Conservation (phyloP, 2,888 invertebrate species). For the Lasioglossum oenotherae region DNA sequence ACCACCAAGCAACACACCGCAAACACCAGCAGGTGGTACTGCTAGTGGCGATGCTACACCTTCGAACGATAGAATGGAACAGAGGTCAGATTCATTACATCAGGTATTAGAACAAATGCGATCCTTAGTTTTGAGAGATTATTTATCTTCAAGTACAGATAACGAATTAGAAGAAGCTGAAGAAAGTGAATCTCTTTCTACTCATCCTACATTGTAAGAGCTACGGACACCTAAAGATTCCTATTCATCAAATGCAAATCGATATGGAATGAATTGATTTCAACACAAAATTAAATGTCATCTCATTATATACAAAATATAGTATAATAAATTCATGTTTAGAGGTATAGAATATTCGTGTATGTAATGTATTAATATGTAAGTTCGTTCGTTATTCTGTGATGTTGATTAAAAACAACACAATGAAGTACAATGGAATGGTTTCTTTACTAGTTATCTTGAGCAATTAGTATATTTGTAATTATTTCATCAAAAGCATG, state of each 20-base stretch:
- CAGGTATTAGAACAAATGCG: conserved; percentile 83
- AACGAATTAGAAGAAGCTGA: conserved; percentile 77
- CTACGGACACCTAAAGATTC: conserved; percentile 63
- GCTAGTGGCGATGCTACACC: conserved; percentile 81
- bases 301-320: conserved; percentile 25
- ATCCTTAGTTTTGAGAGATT: conserved; percentile 79
- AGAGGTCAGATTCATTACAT: conserved; percentile 80
- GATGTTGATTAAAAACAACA: conserved; percentile 52
- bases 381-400: conserved; percentile 39
- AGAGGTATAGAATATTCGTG: conserved; percentile 29
- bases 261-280: conserved; percentile 45
- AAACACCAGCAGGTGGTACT: conserved; percentile 80
- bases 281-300: conserved; percentile 24
- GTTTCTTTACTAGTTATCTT: conserved; percentile 40
- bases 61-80: conserved; percentile 76
- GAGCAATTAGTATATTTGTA: conserved; percentile 10
- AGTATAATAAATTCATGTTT: conserved; percentile 35
- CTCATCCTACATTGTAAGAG: conserved; percentile 72
- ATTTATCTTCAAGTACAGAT: conserved; percentile 76
- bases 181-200: conserved; percentile 75
- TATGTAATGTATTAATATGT: conserved; percentile 27
- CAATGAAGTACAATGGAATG: conserved; percentile 52
- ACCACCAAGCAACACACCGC: conserved; percentile 82
- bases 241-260: conserved; percentile 62
- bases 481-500: conserved; percentile 18